Percentiles rank a stretch among this genome's conserved stretches.
phyloP scores from a whole-genome alignment of 2,113 vertebrate genomes.

The Alouatta palliata region DNA sequence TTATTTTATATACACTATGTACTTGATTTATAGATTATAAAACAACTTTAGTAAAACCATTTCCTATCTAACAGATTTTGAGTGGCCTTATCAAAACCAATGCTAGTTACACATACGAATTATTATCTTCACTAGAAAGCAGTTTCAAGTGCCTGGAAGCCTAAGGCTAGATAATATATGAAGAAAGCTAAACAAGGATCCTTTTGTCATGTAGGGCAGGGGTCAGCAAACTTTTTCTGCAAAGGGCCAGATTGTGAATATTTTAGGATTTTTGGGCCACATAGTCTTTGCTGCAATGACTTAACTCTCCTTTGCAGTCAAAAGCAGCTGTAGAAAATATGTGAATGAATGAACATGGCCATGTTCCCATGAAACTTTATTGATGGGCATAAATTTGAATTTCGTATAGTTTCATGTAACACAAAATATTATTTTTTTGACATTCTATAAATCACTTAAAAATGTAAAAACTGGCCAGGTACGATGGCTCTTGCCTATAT shows the following conservation, averaged over 20 bases:
- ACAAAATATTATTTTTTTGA: slow-evolving; percentile 1
- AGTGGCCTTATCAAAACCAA: not conserved
- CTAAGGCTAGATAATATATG: not conserved
- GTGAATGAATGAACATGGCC: not conserved
- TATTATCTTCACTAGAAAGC: not conserved
- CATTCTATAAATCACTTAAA: not conserved
- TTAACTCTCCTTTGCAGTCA: not conserved
- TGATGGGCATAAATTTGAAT: not conserved
- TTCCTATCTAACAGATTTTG: not conserved
- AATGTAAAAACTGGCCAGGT: too few species aligned
- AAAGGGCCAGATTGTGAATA: not conserved
- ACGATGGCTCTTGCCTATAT: too few species aligned
- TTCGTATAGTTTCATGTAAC: not conserved
- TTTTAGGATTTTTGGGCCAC: not conserved
- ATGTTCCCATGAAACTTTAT: not conserved
- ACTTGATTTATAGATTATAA: not conserved
- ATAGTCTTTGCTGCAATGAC: not conserved
- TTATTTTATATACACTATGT: not conserved
- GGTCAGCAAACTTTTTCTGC: not conserved
- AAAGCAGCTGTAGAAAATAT: not conserved
- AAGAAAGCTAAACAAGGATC: not conserved
- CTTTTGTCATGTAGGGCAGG: not conserved
- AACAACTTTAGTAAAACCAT: not conserved
- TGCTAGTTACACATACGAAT: not conserved
- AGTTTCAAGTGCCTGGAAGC: not conserved